Percentiles rank a stretch among this genome's conserved stretches.
Conservation (phyloP, 1,140 invertebrate species). For the Meteorus sp. region DNA sequence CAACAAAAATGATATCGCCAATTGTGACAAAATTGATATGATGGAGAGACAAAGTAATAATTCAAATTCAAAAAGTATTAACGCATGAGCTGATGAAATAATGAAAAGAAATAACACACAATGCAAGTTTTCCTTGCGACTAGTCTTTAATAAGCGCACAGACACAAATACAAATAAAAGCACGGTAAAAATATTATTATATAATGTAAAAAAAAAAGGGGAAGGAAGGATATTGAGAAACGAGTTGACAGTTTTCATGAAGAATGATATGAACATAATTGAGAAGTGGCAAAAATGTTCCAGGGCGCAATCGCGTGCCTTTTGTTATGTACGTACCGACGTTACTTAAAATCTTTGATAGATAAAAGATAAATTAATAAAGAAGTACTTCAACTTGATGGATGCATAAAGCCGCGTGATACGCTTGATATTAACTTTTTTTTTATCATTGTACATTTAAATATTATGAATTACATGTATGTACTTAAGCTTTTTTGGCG, state of each 20-base stretch:
- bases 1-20: conserved; percentile 46
- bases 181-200: too few relatives aligned
- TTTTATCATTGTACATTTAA: not conserved
- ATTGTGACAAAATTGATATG: conserved; percentile 10
- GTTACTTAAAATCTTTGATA: not conserved
- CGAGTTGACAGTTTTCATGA: too few relatives aligned
- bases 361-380: too few relatives aligned
- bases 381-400: too few relatives aligned
- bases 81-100: not conserved
- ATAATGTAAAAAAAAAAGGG: too few relatives aligned
- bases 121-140: not conserved
- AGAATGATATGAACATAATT: too few relatives aligned
- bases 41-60: too few relatives aligned
- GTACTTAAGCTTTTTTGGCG: not conserved
- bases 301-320: not conserved
- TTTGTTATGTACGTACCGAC: conserved; percentile 1
- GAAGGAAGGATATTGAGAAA: too few relatives aligned
- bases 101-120: not conserved
- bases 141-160: conserved; percentile 1
- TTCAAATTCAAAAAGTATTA: too few relatives aligned
- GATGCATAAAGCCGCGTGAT: too few relatives aligned
- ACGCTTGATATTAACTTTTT: not conserved
- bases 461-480: not conserved
- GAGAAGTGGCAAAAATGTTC: not conserved
- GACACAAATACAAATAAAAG: not conserved